These are phyloP conservation scores for Pterophyllum scalare DNA, from an alignment of 2,113 vertebrate genomes.

Conservation along the genomic window DNA sequence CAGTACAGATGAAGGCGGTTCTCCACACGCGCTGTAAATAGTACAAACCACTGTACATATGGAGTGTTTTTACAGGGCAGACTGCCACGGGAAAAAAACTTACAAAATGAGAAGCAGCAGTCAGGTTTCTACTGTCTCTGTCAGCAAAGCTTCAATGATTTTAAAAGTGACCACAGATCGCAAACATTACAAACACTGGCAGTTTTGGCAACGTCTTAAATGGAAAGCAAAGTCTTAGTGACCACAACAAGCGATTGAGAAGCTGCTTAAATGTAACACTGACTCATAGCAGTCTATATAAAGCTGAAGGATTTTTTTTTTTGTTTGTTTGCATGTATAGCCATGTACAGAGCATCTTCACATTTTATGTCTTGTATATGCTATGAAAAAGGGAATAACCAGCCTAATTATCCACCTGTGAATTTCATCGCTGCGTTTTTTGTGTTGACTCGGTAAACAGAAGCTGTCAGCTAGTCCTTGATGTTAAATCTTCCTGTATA, in stretches of 20 bases:
- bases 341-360: constrained; percentile 15
- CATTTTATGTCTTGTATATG: not conserved
- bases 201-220: not conserved
- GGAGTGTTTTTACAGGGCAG: constrained; percentile 32
- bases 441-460: constrained; percentile 13
- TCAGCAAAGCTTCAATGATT: not conserved
- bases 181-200: not conserved
- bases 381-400: constrained; percentile 12
- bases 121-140: not conserved
- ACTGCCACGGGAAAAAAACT: not conserved
- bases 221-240: not conserved
- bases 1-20: constrained; percentile 6
- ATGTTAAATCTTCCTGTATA: not conserved
- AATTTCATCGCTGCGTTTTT: constrained; percentile 27
- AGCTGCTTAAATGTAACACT: not conserved
- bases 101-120: too few relatives aligned
- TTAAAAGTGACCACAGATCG: not conserved
- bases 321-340: constrained; percentile 41
- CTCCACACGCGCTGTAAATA: constrained; percentile 67
- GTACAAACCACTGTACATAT: constrained; percentile 28
- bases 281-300: not conserved
- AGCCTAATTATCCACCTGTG: constrained; percentile 26
- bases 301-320: not conserved
- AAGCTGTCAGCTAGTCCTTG: not conserved
- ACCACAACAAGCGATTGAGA: not conserved